Evolutionary conservation across 2,797 vertebrate genomes (phyloP), one percentile per base, ranked within the genome.

Genomic region (Falco rusticolus): DNA sequence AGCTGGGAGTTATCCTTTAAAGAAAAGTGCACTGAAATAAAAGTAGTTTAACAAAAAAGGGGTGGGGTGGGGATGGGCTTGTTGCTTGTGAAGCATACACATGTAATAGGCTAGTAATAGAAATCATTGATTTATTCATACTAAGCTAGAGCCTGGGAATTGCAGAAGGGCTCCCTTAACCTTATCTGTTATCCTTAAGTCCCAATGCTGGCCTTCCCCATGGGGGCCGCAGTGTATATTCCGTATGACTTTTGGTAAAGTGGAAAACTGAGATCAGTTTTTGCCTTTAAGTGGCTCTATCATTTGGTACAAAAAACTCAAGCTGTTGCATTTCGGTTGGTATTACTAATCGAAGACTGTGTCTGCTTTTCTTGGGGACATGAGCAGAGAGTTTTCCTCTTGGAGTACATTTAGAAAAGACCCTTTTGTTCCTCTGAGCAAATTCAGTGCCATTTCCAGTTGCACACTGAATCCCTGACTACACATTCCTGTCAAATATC

Each of bases 351-450:
- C 0, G 1, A 51, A 61, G 43, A 47, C 17, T 41, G n/a, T 22
- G 9, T 43, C 17, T 0, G 0, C 37, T 53, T 71, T 57, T 53
- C 57, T 45, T 1, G 3, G 43, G 72, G 28, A 53, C 2, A 1
- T 34, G 69, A 79, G 56, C 16, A 26, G 34, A 29, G 43, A 87
- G 16, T 20, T 71, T 51, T 80, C 37, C n/a, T 43, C 33, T 78
- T 39, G 51, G 25, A 39, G 24, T n/a, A 21, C 2, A 10, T 45
- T 63, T 50, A 34, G 28, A 59, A 51, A 89, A 53, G 26, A 34
- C 47, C 14, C 19, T 57, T 74, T 81, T n/a, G 60, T 45, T 77
- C 16, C 66, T 59, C 26, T 24, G 11, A 10, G 24, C 0, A 4
- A 31, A 57, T 59, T 77, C 50, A 13, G 50, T 54, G 77, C 25